Evolutionary conservation across 2,888 invertebrate genomes (phyloP).

Genomic region (Acleris literana): DNA sequence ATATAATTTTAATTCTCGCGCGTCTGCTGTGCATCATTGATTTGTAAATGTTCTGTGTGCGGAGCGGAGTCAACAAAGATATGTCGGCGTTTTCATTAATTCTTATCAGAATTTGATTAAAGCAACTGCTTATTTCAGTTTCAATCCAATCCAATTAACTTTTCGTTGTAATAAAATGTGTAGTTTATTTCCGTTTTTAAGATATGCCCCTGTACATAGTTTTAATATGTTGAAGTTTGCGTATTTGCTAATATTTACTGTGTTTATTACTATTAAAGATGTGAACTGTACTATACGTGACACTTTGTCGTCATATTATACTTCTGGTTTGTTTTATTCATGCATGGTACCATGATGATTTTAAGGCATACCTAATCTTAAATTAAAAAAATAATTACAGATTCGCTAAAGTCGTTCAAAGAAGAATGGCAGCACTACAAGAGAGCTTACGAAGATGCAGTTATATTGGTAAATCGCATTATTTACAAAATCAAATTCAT

Average conservation of each 20-base stretch:
- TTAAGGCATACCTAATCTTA: neutral
- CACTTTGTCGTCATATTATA: conserved; percentile 53
- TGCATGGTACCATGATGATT: neutral
- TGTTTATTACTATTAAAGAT: conserved; percentile 5
- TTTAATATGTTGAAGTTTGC: conserved; percentile 25
- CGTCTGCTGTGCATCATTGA: conserved; percentile 10
- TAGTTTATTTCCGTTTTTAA: conserved; percentile 18
- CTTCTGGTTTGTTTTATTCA: conserved; percentile 7
- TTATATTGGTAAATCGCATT: conserved; percentile 49
- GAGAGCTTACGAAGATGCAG: conserved; percentile 50
- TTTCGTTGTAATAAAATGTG: conserved; percentile 7
- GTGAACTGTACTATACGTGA: conserved; percentile 27
- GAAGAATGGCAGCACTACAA: conserved; percentile 50
- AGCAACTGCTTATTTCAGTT: neutral
- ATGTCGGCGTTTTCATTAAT: conserved; percentile 22
- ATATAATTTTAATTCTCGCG: conserved; percentile 5
- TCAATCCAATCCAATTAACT: conserved; percentile 29
- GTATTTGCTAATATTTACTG: conserved; percentile 11
- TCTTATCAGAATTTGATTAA: conserved; percentile 28
- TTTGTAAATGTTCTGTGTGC: conserved; percentile 16
- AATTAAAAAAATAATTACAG: conserved; percentile 42
- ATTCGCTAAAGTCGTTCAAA: conserved; percentile 41
- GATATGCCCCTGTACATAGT: conserved; percentile 19
- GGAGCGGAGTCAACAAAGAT: conserved; percentile 12
- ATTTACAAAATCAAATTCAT: neutral